Evolutionary conservation across 2,797 vertebrate species (phyloP).

Genomic region (Margarornis squamiger): DNA sequence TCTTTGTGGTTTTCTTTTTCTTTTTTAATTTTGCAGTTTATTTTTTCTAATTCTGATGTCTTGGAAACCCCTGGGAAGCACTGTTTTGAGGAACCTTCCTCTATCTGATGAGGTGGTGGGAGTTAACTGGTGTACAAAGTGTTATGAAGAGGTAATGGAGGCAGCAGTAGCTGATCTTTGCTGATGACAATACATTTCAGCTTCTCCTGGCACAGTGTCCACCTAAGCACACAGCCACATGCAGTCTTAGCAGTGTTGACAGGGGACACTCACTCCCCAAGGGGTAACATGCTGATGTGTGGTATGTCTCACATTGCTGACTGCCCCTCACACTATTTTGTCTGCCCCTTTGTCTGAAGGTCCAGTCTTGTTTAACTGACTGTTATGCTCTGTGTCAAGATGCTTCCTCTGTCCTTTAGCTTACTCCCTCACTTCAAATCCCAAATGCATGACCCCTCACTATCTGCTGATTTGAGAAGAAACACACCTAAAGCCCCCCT

Average conservation of each 20-base stretch:
- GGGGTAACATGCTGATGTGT: background rate
- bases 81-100: background rate
- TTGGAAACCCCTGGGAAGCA: background rate
- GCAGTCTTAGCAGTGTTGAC: background rate
- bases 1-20: background rate
- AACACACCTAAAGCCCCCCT: background rate
- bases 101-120: background rate
- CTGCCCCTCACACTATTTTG: background rate
- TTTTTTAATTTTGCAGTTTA: background rate
- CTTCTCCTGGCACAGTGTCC: background rate
- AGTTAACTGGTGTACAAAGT: background rate
- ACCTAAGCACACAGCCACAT: background rate
- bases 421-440: background rate
- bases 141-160: background rate
- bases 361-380: background rate
- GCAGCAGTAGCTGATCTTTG: background rate
- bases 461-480: background rate
- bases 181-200: background rate
- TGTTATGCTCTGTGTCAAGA: background rate
- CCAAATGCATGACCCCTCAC: background rate
- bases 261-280: fast-evolving
- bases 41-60: background rate
- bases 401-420: background rate
- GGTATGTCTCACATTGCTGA: background rate
- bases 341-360: background rate